Conservation (phyloP, 1,140 invertebrate species). For the Drosophila lowei region DNA sequence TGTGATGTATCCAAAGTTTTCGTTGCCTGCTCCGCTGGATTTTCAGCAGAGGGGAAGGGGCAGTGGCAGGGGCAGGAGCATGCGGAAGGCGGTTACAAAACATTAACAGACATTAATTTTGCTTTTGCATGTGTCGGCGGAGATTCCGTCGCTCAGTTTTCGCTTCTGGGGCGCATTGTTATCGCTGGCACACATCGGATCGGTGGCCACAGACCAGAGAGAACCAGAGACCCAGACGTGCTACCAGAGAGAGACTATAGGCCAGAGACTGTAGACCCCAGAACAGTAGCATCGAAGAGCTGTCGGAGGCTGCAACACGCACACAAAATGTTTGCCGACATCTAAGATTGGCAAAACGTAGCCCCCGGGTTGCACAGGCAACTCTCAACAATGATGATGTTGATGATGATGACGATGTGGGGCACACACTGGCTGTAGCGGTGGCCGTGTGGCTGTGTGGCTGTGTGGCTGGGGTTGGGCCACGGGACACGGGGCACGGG, state of each 20-base stretch:
- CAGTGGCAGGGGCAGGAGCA: slow-evolving; percentile 1
- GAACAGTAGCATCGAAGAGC: not conserved
- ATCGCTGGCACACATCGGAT: slow-evolving; percentile 52
- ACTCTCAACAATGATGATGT: slow-evolving; percentile 12
- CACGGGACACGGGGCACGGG: not conserved
- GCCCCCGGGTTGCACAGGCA: slow-evolving; percentile 66
- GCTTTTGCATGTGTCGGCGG: slow-evolving; percentile 34
- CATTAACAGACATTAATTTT: slow-evolving; percentile 76
- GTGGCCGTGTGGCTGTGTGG: not conserved
- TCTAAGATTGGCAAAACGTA: slow-evolving; percentile 76
- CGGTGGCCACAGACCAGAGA: slow-evolving; percentile 18
- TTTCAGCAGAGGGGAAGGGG: not conserved
- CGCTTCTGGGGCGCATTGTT: slow-evolving; percentile 49
- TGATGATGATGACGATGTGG: slow-evolving; percentile 10
- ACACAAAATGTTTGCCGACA: slow-evolving; percentile 76
- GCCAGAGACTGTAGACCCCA: no score
- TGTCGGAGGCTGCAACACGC: slow-evolving; percentile 51
- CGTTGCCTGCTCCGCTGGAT: slow-evolving; percentile 13
- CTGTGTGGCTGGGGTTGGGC: not conserved
- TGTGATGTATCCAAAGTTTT: slow-evolving; percentile 42
- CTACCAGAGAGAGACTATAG: no score
- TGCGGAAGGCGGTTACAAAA: slow-evolving; percentile 59
- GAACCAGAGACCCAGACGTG: no score
- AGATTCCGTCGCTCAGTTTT: slow-evolving; percentile 34
- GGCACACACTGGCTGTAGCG: no score